Conservation (phyloP, 2,888 invertebrate genomes). For the Aphrophora alni region DNA sequence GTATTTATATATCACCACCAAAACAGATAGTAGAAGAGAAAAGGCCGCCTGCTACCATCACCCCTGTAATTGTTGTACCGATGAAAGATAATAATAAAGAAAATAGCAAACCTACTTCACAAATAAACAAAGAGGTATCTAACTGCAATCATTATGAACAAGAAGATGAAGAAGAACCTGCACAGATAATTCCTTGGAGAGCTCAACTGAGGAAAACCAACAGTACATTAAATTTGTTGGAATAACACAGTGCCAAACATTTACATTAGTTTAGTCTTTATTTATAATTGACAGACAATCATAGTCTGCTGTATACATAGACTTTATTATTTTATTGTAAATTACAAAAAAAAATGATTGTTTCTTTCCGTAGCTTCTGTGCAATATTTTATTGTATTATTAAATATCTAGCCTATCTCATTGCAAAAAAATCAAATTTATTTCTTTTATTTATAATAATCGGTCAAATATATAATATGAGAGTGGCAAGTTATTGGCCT, state of each 20-base stretch:
- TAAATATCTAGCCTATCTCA: neutral
- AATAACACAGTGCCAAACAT: conserved; percentile 56
- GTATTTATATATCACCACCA: neutral
- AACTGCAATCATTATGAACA: conserved; percentile 59
- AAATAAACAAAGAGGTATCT: conserved; percentile 46
- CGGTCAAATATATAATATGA: no score
- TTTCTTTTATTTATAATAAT: no score
- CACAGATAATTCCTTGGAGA: conserved; percentile 84
- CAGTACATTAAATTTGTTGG: conserved; percentile 84
- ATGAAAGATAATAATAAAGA: conserved; percentile 54
- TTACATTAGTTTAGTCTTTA: neutral
- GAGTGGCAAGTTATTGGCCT: no score
- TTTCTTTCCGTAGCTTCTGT: neutral
- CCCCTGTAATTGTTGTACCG: neutral
- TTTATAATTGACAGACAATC: neutral
- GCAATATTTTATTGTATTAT: neutral
- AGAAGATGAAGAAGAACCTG: conserved; percentile 64
- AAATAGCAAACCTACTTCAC: conserved; percentile 53
- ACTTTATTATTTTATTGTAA: neutral
- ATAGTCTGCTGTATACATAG: neutral
- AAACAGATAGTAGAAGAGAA: neutral
- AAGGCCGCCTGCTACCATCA: neutral
- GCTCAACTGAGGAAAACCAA: conserved; percentile 89
- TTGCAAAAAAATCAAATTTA: no score
- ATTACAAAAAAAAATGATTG: neutral